Conservation (phyloP, 2,113 vertebrate species). For the Leucopternis melanops region DNA sequence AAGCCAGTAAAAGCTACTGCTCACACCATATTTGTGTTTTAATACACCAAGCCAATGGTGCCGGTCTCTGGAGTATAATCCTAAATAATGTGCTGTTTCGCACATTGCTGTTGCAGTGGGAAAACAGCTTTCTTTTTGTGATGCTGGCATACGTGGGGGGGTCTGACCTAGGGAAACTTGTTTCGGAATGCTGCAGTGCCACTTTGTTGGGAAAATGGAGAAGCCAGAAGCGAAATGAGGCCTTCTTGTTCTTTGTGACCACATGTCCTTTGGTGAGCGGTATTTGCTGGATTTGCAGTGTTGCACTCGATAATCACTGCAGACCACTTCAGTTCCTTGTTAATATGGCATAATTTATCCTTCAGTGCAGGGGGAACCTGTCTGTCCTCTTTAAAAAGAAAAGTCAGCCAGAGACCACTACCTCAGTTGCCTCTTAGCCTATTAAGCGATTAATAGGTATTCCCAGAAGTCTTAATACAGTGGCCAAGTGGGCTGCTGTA, state of each 20-base stretch:
- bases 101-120: fast-evolving
- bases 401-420: background rate
- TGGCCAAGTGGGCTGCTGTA: conserved; percentile 52
- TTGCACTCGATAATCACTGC: background rate
- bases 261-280: background rate
- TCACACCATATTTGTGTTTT: background rate
- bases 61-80: background rate
- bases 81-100: background rate
- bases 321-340: background rate
- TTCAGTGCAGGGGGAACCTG: background rate
- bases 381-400: background rate
- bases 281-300: background rate
- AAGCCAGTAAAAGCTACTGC: background rate
- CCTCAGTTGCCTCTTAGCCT: conserved; percentile 41
- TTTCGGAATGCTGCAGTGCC: background rate
- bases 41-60: background rate
- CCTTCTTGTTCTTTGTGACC: background rate
- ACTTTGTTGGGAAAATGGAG: background rate
- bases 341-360: background rate
- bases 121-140: background rate
- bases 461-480: conserved; percentile 55
- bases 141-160: background rate
- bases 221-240: background rate
- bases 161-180: background rate
- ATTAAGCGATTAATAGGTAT: conserved; percentile 44